Conservation (phyloP, 2,888 invertebrate genomes). For the Agrilus biguttatus region DNA sequence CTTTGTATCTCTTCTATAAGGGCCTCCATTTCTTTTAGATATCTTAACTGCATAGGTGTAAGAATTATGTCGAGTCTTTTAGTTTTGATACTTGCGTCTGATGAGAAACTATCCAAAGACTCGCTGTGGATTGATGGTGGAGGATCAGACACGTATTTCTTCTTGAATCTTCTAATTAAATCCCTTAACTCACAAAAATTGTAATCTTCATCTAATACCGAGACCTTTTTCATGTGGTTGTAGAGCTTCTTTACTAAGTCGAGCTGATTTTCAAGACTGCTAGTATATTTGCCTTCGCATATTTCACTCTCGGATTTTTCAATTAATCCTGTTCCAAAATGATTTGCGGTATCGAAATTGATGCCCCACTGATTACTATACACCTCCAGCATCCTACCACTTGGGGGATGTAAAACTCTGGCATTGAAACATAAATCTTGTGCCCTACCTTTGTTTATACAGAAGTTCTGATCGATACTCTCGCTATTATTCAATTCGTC, state of each 20-base stretch:
- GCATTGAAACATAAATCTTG: constrained; percentile 47
- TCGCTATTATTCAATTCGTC: constrained; percentile 44
- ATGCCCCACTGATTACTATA: constrained; percentile 77
- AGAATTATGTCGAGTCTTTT: constrained; percentile 1
- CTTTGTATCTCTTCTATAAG: background rate
- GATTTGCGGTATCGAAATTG: constrained; percentile 60
- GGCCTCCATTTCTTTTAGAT: constrained; percentile 2
- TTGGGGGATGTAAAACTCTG: constrained; percentile 46
- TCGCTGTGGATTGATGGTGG: no score
- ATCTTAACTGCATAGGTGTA: constrained; percentile 1
- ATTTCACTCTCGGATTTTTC: background rate
- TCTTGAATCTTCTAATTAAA: background rate
- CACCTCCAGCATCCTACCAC: constrained; percentile 65
- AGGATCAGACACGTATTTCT: background rate
- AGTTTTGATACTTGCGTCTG: background rate
- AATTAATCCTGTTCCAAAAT: background rate
- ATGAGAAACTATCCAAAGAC: no score
- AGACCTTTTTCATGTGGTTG: background rate
- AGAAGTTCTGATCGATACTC: constrained; percentile 73
- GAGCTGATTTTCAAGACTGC: background rate
- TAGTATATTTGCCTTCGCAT: no score
- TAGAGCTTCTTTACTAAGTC: background rate
- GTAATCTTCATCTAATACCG: background rate
- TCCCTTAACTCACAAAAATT: background rate
- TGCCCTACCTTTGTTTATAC: constrained; percentile 45